A percentile compares a stretch with the other conserved stretches of the same genome.
Evolutionary conservation across 92 coral and sea anemone species (phyloP).

Genomic region (Zoanthus solanderi): DNA sequence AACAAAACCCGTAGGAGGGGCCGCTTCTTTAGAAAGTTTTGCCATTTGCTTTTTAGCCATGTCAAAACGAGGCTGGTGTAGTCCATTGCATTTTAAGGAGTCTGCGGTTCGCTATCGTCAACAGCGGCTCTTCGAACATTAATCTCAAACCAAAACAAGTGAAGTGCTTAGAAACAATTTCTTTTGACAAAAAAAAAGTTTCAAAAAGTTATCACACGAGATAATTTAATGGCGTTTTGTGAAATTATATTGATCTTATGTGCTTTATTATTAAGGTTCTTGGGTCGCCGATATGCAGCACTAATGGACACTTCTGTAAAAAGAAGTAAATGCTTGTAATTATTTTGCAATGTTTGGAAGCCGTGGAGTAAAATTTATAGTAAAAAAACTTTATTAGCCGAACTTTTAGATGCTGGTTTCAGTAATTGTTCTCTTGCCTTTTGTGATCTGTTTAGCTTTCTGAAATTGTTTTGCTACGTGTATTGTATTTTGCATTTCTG

Average conservation of each 20-base stretch:
- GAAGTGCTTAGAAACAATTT: too few relatives aligned
- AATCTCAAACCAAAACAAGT: too few relatives aligned
- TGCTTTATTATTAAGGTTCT: conserved; percentile 38
- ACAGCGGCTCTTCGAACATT: too few relatives aligned
- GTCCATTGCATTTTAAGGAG: too few relatives aligned
- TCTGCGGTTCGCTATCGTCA: too few relatives aligned
- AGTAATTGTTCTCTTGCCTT: background rate
- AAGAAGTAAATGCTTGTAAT: conserved; percentile 19
- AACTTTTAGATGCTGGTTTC: background rate
- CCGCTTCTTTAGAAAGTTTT: too few relatives aligned
- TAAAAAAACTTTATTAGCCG: conserved; percentile 32
- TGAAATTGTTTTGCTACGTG: conserved; percentile 14
- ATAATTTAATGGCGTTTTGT: background rate
- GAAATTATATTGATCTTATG: background rate
- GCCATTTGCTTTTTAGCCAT: too few relatives aligned
- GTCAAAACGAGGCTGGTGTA: too few relatives aligned
- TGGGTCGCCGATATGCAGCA: conserved; percentile 42
- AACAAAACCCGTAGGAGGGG: too few relatives aligned
- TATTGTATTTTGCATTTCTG: background rate
- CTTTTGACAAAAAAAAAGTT: too few relatives aligned
- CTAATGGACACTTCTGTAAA: conserved; percentile 29
- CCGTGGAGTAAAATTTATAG: conserved; percentile 41
- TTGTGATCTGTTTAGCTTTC: background rate
- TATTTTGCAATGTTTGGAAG: conserved; percentile 32
- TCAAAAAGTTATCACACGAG: background rate